Base-by-base conservation (phyloP, 2,888 invertebrate genomes). In the Panorpa germanica region DNA sequence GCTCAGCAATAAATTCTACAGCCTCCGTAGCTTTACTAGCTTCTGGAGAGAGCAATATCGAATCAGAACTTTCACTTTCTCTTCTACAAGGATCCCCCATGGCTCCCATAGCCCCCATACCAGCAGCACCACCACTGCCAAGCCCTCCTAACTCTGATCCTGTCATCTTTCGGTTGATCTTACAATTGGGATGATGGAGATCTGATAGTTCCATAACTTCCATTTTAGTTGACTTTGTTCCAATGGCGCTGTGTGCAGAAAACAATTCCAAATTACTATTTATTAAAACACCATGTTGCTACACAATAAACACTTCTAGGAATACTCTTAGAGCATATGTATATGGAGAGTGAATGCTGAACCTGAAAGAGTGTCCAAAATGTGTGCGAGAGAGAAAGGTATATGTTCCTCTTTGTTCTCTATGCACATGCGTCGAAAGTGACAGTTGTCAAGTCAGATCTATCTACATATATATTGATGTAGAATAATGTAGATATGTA, bases 1-100 rank as follows among this genome's bases (percentile, higher is more conserved):
- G 95, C 53, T 93, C 90, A 17, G 95, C 93, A 41, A 98, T 96
- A 55, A 96, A 96, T 53, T 93, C 90, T 11, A 98, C 90, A 3
- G 96, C 95, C 56, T 95, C 93, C 12, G 93, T 91, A 28, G 90
- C 90, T 58, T 93, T 78, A 47, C 85, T 77, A 31, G 91, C 90
- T 59, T 91, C 91, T 0, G 90, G 86, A 12, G 86, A 86, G 30
- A 91, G 62, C 29, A 90, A 63, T 35, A 88, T 69, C 4, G 86
- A 83, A 49, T 91, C 91, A 1, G 86, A 86, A 47, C 82, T 83
- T 49, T 88, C 86, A 30, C 85, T 85, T 48, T 86, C 86, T 37
- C 88, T 63, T 31, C 86, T 63, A 41, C 75, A 74, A 33, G 66
- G 69, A 33, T 75, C 80, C 20, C 69, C 67, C 20, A 61, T 53